Base-by-base conservation (phyloP, 2,113 vertebrate species). In the Sterrhoptilus dennistouni region DNA sequence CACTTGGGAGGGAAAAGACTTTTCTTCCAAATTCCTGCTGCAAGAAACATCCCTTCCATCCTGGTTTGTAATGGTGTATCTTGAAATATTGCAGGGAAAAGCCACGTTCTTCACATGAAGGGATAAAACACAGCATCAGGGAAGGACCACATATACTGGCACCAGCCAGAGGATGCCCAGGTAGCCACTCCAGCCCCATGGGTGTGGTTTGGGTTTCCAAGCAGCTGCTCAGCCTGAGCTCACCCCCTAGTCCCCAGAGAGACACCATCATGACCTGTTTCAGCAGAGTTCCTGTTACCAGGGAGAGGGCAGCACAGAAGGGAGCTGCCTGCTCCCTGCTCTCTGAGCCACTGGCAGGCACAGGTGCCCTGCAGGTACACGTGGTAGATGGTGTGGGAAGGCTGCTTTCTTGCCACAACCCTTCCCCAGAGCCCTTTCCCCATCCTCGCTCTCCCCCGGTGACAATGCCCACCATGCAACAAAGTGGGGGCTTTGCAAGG, bases 401-500 rank as follows among this genome's bases (percentile, higher is more conserved):
- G 53, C 29, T 76, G 38, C n/a, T 72, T 8, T 69, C 59, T 38
- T 0, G 3, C 29, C 60, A 50, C 52, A 14, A 4, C 16, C 42
- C 63, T 80, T 87, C 57, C 31, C 33, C 20, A 6, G 22, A 83
- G 35, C 49, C 52, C 24, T 52, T 23, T 82, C n/a, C 27, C 45
- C 31, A n/a, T 29, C 11, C 45, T 36, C 0, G 0, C 27, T 57
- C 45, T 69, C 12, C 33, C 44, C 5, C 0, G 0, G 3, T 23
- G 53, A 45, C 36, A n/a, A 50, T 35, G 21, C 54, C 49, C 4
- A 3, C 49, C 21, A 29, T 2, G 0, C 31, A n/a, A 31, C 0
- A 0, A 16, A 35, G 11, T 2, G 25, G 17, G 6, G 21, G 6
- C 3, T 83, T 57, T 57, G 64, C 35, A 54, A 81, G 38, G 65